These are phyloP conservation scores for Marmota flaviventris DNA, from an alignment of 2,113 vertebrate species.

Conservation along the genomic window DNA sequence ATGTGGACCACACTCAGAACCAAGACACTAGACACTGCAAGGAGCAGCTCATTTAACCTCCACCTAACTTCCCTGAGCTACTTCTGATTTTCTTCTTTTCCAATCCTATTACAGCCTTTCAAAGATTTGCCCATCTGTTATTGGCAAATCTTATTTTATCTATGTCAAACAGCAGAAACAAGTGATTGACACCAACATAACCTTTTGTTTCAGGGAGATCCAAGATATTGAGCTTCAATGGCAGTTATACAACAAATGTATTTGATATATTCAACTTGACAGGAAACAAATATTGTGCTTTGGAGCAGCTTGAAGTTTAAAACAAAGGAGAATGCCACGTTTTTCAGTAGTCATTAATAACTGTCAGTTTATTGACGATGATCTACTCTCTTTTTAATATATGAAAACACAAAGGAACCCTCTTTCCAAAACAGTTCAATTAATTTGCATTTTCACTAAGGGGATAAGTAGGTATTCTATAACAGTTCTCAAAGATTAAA, in stretches of 20 bases:
- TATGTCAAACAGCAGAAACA: constrained; percentile 45
- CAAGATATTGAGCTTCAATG: neutral
- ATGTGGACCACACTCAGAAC: neutral
- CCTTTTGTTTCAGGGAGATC: constrained; percentile 34
- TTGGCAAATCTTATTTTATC: constrained; percentile 42
- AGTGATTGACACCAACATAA: constrained; percentile 34
- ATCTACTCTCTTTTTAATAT: neutral
- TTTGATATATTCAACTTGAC: neutral
- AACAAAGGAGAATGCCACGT: neutral
- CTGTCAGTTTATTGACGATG: neutral
- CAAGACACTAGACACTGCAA: neutral
- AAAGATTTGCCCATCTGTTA: neutral
- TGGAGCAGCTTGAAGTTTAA: neutral
- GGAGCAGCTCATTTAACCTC: constrained; percentile 14
- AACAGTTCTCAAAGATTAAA: neutral
- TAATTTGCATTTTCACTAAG: neutral
- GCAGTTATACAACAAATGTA: neutral
- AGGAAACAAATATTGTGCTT: constrained; percentile 41
- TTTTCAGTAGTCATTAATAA: neutral
- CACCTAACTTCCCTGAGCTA: constrained; percentile 22
- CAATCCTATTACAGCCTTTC: neutral
- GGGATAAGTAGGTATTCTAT: neutral
- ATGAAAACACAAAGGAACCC: neutral
- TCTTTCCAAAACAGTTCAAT: constrained; percentile 10
- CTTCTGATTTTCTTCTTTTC: constrained; percentile 12